phyloP scores from a whole-genome alignment of 2,113 vertebrate species.

The Phalacrocorax pelagicus region DNA sequence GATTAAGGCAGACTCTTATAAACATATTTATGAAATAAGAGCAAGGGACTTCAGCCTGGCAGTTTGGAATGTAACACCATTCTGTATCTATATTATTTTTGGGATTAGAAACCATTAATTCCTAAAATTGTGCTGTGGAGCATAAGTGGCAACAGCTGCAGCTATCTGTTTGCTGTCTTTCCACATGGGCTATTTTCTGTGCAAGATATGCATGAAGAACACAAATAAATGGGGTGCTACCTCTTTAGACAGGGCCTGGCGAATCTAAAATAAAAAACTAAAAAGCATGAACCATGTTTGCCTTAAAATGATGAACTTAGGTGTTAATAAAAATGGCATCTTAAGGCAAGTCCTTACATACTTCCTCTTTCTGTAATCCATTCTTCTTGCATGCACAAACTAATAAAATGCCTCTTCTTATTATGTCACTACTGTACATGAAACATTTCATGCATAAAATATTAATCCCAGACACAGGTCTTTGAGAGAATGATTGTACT shows the following conservation, averaged over 20 bases:
- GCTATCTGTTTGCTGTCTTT: slow-evolving; percentile 64
- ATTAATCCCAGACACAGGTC: slow-evolving; percentile 47
- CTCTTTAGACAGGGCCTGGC: neutral
- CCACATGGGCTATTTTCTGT: slow-evolving; percentile 63
- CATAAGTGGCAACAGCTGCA: slow-evolving; percentile 71
- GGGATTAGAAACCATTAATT: slow-evolving; percentile 71
- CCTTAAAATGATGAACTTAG: slow-evolving; percentile 25
- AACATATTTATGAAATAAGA: slow-evolving; percentile 66
- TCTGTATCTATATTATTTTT: slow-evolving; percentile 63
- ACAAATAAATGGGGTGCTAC: slow-evolving; percentile 7
- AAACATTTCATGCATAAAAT: slow-evolving; percentile 69
- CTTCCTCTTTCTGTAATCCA: slow-evolving; percentile 16
- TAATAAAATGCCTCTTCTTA: slow-evolving; percentile 68
- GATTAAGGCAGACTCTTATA: slow-evolving; percentile 20
- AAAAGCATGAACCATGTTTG: slow-evolving; percentile 6
- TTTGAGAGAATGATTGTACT: slow-evolving; percentile 18
- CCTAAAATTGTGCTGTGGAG: slow-evolving; percentile 74
- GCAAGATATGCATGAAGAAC: slow-evolving; percentile 42
- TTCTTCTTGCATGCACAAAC: slow-evolving; percentile 35
- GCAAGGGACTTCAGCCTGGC: slow-evolving; percentile 14
- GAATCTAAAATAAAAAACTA: slow-evolving; percentile 29
- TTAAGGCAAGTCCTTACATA: slow-evolving; percentile 21
- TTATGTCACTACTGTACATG: slow-evolving; percentile 70
- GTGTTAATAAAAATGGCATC: slow-evolving; percentile 59
- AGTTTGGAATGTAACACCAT: slow-evolving; percentile 28